phyloP scores from a whole-genome alignment of 2,113 vertebrate genomes.

The Cyprichromis sp. region DNA sequence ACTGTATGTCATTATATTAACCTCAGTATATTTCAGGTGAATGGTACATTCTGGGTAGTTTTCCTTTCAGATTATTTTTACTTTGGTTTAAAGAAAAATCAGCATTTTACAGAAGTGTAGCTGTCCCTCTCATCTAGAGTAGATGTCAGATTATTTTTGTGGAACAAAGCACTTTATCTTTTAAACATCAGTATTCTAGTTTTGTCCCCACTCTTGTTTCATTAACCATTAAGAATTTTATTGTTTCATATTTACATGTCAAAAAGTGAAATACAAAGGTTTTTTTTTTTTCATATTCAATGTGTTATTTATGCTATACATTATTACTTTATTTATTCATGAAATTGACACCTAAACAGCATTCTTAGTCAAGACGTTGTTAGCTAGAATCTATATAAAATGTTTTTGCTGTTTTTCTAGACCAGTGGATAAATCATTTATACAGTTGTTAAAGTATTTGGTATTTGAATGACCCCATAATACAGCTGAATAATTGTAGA shows the following conservation, averaged over 20 bases:
- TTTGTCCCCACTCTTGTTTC: neutral
- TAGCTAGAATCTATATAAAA: neutral
- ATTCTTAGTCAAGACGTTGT: slow-evolving; percentile 17
- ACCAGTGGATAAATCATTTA: neutral
- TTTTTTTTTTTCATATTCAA: slow-evolving; percentile 45
- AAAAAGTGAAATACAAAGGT: slow-evolving; percentile 22
- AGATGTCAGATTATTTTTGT: slow-evolving; percentile 35
- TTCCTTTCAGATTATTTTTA: slow-evolving; percentile 4
- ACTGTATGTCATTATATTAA: slow-evolving; percentile 35
- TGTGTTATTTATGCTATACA: slow-evolving; percentile 60
- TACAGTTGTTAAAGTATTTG: neutral
- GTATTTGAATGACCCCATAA: neutral
- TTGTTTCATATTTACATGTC: slow-evolving; percentile 6
- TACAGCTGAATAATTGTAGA: slow-evolving; percentile 13
- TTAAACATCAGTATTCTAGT: slow-evolving; percentile 64
- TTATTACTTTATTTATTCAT: slow-evolving; percentile 70
- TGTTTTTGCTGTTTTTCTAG: neutral
- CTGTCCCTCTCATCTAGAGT: slow-evolving; percentile 6
- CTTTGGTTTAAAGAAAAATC: slow-evolving; percentile 5
- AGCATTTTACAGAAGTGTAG: neutral
- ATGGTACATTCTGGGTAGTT: slow-evolving; percentile 3
- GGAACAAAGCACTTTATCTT: slow-evolving; percentile 74
- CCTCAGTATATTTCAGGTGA: slow-evolving; percentile 39
- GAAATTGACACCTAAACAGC: slow-evolving; percentile 21
- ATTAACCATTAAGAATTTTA: neutral